Evolutionary conservation across 2,888 invertebrate genomes (phyloP).

Genomic region (Tiphia femorata): DNA sequence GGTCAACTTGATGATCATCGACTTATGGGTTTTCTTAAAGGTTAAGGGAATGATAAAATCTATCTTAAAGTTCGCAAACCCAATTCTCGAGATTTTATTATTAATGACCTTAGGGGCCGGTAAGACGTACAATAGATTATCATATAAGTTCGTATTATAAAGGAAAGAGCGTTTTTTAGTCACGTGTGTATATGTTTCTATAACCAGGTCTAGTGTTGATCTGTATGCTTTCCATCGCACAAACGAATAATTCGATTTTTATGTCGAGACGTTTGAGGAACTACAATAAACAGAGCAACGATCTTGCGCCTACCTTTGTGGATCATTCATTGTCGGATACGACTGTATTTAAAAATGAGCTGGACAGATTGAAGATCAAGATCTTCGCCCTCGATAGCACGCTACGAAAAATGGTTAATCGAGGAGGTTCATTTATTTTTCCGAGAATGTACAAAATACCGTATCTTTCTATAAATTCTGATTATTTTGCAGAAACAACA

Average conservation of each 20-base stretch:
- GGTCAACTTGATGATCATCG: constrained; percentile 35
- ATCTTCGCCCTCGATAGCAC: constrained; percentile 40
- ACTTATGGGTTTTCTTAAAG: constrained; percentile 46
- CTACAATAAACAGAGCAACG: background rate
- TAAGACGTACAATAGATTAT: constrained; percentile 18
- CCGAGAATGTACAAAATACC: constrained; percentile 33
- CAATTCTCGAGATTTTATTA: constrained; percentile 34
- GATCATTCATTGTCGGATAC: constrained; percentile 22
- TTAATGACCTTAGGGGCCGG: constrained; percentile 40
- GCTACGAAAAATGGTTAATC: constrained; percentile 46
- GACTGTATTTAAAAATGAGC: constrained; percentile 29
- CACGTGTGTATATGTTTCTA: background rate
- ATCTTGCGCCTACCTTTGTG: constrained; percentile 19
- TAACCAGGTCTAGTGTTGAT: constrained; percentile 34
- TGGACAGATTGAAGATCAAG: constrained; percentile 39
- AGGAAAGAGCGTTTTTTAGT: background rate
- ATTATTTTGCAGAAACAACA: background rate
- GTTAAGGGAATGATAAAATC: constrained; percentile 20
- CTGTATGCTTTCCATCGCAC: constrained; percentile 21
- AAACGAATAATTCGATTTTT: too few relatives aligned
- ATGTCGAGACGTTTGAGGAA: too few relatives aligned
- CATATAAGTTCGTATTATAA: background rate
- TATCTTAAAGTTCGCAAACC: constrained; percentile 18
- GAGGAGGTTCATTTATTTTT: background rate
- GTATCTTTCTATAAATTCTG: constrained; percentile 12